Conservation (phyloP, 2,797 vertebrate genomes). For the Bovichtus variegatus region DNA sequence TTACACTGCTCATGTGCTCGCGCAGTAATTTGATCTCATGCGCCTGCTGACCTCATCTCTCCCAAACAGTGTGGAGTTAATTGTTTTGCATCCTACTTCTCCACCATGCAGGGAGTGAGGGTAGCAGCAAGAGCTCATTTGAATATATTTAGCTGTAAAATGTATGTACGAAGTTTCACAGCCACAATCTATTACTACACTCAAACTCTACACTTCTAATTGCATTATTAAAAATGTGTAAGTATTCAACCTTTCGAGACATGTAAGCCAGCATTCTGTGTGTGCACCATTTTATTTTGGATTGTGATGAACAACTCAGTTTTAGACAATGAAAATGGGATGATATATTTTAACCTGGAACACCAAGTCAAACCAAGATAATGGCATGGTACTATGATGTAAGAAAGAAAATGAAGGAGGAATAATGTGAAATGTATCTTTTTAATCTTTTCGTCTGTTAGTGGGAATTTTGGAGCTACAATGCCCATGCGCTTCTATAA, state of each 20-base stretch:
- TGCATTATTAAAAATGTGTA: not conserved
- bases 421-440: not conserved
- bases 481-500: not conserved
- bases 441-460: not conserved
- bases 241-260: not conserved
- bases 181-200: not conserved
- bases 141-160: conserved; percentile 10
- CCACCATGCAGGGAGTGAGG: not conserved
- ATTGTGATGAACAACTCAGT: not conserved
- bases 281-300: not conserved
- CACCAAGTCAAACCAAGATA: not conserved
- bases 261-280: not conserved
- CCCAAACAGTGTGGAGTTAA: conserved; percentile 22
- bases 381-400: not conserved
- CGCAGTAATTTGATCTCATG: conserved; percentile 18
- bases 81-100: conserved; percentile 21
- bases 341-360: not conserved
- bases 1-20: not conserved
- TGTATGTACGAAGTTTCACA: conserved; percentile 1
- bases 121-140: not conserved
- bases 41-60: conserved; percentile 32
- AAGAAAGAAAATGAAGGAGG: not conserved
- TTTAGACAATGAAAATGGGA: not conserved
- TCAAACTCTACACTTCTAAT: not conserved
- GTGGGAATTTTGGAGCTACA: not conserved